Conservation (phyloP, 2,113 vertebrate species). For the Talpa occidentalis region DNA sequence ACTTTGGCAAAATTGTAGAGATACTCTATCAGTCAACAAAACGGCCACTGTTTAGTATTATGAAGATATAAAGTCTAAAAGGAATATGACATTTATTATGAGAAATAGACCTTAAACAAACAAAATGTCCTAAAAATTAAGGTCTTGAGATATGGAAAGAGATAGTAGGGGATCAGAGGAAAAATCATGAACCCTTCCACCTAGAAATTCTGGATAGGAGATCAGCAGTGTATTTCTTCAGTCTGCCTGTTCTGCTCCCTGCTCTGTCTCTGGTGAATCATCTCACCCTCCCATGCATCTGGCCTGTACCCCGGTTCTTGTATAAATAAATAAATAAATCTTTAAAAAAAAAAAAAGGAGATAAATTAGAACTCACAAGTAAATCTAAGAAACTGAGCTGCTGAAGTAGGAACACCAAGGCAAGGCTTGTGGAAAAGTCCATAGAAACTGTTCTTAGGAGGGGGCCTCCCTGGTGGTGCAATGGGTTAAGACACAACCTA, state of each 20-base stretch:
- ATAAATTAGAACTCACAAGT: not conserved
- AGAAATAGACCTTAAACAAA: not conserved
- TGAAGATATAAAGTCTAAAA: not conserved
- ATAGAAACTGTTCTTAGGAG: not conserved
- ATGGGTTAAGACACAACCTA: too few species aligned
- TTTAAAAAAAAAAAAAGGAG: too few species aligned
- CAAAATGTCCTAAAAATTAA: not conserved
- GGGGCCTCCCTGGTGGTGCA: too few species aligned
- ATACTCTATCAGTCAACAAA: not conserved
- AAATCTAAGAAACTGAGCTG: not conserved
- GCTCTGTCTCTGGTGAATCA: too few species aligned
- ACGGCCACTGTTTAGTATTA: not conserved
- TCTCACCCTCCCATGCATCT: too few species aligned
- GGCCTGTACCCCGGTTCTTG: too few species aligned
- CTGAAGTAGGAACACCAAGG: not conserved
- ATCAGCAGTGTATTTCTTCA: too few species aligned
- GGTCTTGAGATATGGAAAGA: not conserved
- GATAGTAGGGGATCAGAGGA: not conserved
- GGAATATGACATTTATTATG: not conserved
- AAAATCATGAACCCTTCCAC: accelerated
- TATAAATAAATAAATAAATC: too few species aligned
- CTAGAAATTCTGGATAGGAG: not conserved
- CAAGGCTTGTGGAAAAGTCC: accelerated
- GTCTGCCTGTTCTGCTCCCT: too few species aligned
- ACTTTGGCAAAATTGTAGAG: not conserved